These are phyloP conservation scores for Spizaetus ornatus DNA, from an alignment of 2,113 vertebrate genomes.

Conservation along the genomic window DNA sequence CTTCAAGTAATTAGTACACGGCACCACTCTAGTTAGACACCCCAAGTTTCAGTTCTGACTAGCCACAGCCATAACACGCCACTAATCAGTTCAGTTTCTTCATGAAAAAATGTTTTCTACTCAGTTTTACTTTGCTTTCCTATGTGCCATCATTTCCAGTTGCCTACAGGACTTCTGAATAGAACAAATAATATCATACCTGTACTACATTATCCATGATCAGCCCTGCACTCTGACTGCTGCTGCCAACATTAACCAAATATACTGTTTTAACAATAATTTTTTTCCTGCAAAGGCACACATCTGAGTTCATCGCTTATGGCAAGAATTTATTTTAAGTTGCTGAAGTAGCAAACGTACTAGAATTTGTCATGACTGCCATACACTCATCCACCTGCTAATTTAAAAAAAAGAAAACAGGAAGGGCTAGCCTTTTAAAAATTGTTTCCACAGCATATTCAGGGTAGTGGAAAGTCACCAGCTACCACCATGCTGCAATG, in stretches of 20 bases:
- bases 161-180: not conserved
- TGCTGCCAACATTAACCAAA: not conserved
- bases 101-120: not conserved
- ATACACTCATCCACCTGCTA: not conserved
- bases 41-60: not conserved
- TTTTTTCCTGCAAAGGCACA: not conserved
- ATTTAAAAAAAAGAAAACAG: not conserved
- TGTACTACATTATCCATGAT: not conserved
- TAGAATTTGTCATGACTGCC: slow-evolving; percentile 3
- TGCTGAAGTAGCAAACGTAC: not conserved
- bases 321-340: slow-evolving; percentile 10
- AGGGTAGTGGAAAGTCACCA: slow-evolving; percentile 14
- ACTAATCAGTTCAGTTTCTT: not conserved
- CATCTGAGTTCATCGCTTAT: not conserved
- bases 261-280: not conserved
- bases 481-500: not conserved
- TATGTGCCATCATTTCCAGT: not conserved
- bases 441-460: not conserved
- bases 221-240: not conserved
- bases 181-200: not conserved
- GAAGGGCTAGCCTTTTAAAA: not conserved
- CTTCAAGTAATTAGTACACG: not conserved
- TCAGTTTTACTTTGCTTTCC: not conserved
- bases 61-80: not conserved
- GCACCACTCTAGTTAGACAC: not conserved